Percentiles rank a stretch among this genome's conserved stretches.
Evolutionary conservation across 1,140 invertebrate genomes (phyloP).

Genomic region (Bombus superbus): DNA sequence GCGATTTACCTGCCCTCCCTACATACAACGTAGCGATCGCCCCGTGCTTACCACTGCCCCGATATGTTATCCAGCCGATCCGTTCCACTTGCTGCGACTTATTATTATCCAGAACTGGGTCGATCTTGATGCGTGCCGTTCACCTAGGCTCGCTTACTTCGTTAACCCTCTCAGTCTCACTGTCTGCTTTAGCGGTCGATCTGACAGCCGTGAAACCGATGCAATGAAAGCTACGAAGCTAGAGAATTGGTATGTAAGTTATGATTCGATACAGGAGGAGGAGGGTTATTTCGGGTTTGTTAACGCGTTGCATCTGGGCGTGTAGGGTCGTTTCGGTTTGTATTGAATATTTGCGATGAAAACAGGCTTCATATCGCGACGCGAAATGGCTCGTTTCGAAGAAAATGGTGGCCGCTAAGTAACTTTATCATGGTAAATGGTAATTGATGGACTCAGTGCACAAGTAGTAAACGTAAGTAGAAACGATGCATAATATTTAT

Average conservation of each 20-base stretch:
- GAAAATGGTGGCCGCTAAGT: background rate
- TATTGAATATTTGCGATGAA: background rate
- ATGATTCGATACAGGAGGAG: no score
- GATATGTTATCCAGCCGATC: slow-evolving; percentile 58
- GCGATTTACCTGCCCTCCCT: background rate
- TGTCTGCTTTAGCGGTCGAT: background rate
- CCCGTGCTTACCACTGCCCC: background rate
- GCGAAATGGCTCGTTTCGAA: background rate
- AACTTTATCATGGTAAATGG: background rate
- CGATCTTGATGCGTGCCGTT: slow-evolving; percentile 61
- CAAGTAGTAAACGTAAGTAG: no score
- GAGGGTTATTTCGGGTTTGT: background rate
- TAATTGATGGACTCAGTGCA: no score
- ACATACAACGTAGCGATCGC: background rate
- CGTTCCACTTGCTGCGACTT: slow-evolving; percentile 55
- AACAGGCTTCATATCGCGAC: background rate
- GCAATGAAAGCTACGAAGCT: no score
- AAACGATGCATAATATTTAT: no score
- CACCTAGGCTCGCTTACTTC: slow-evolving; percentile 24
- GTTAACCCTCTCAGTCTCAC: slow-evolving; percentile 16
- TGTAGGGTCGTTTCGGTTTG: background rate
- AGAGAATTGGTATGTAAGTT: background rate
- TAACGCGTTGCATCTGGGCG: background rate
- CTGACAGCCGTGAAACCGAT: background rate
- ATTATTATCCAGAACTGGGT: slow-evolving; percentile 65